Evolutionary conservation across 2,888 invertebrate genomes (phyloP).

Genomic region (Crocallis elinguaria): DNA sequence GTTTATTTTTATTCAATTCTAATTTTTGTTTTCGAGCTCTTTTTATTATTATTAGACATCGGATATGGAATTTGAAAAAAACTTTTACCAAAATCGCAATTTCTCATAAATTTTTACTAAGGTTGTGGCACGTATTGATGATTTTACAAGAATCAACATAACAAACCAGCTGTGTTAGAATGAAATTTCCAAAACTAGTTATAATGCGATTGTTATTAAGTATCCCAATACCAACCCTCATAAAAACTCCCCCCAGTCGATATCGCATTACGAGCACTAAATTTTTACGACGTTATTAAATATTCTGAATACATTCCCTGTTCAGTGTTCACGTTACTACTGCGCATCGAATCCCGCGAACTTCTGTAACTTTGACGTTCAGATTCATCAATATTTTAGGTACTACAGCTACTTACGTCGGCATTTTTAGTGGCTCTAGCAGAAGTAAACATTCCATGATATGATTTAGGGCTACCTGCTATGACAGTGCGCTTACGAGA

Average conservation of each 20-base stretch:
- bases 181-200: not conserved
- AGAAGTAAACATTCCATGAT: constrained; percentile 1
- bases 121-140: too few relatives aligned
- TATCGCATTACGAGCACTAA: constrained; percentile 31
- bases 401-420: not conserved
- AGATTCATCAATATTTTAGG: constrained; percentile 2
- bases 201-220: constrained; percentile 1
- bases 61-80: too few relatives aligned
- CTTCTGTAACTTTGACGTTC: constrained; percentile 10
- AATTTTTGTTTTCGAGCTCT: too few relatives aligned
- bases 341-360: constrained; percentile 11
- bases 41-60: too few relatives aligned
- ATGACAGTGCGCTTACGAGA: not conserved
- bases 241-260: constrained; percentile 30
- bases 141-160: too few relatives aligned
- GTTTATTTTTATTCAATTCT: too few relatives aligned
- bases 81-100: too few relatives aligned
- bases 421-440: not conserved
- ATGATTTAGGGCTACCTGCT: not conserved
- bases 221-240: constrained; percentile 32
- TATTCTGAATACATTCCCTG: constrained; percentile 30
- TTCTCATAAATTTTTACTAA: too few relatives aligned
- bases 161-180: too few relatives aligned
- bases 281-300: constrained; percentile 42
- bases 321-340: constrained; percentile 18